Evolutionary conservation across 2,113 vertebrate genomes (phyloP).

Genomic region (Melanocharis versteri): DNA sequence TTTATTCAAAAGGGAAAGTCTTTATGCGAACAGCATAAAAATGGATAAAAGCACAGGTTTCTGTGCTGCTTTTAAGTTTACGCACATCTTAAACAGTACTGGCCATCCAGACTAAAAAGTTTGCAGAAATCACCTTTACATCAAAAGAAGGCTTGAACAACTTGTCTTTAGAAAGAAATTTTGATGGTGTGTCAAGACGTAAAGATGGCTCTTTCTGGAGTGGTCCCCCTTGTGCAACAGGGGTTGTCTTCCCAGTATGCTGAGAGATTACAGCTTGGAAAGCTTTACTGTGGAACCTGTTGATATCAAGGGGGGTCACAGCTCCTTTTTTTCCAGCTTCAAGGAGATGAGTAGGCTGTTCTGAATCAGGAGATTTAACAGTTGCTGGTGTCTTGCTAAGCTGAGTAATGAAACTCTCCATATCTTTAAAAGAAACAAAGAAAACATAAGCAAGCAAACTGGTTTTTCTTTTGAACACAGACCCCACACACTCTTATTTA

Average conservation of each 20-base stretch:
- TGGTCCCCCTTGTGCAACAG: neutral
- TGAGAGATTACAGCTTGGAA: conserved; percentile 81
- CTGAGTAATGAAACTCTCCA: conserved; percentile 74
- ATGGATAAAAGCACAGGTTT: neutral
- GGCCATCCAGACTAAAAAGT: neutral
- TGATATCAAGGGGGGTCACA: conserved; percentile 88
- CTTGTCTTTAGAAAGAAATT: conserved; percentile 90
- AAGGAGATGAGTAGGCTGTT: conserved; percentile 13
- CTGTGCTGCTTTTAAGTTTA: neutral
- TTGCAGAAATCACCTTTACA: conserved; percentile 79
- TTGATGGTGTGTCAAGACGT: conserved; percentile 91
- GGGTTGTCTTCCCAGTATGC: conserved; percentile 55
- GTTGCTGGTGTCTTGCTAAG: conserved; percentile 62
- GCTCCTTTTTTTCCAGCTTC: conserved; percentile 69
- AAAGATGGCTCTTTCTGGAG: conserved; percentile 79
- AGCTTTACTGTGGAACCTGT: conserved; percentile 88
- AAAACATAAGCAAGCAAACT: neutral
- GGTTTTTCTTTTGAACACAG: neutral
- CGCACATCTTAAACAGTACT: neutral
- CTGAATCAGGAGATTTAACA: neutral
- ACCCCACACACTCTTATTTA: neutral
- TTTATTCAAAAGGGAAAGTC: neutral
- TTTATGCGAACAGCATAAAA: neutral
- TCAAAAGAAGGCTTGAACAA: conserved; percentile 93
- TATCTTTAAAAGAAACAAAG: conserved; percentile 62